Evolutionary conservation across 2,888 invertebrate genomes (phyloP).

Genomic region (Biston betularia): DNA sequence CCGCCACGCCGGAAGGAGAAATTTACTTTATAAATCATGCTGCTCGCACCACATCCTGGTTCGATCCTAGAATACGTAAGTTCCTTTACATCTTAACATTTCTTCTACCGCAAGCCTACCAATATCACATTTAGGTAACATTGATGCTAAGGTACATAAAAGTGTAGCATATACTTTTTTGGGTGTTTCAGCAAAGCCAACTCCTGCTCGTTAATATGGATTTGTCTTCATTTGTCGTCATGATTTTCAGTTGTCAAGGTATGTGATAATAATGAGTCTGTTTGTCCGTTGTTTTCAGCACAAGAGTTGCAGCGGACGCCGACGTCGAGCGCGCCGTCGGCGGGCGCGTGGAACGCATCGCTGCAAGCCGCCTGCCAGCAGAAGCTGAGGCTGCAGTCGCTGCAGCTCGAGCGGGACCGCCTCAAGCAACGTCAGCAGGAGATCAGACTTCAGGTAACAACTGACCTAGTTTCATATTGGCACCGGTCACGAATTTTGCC

Average conservation of each 20-base stretch:
- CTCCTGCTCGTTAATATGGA: no score
- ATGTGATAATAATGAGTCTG: neutral
- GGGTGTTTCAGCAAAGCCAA: no score
- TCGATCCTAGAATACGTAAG: constrained; percentile 99
- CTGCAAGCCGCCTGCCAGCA: constrained; percentile 89
- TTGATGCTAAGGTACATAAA: neutral
- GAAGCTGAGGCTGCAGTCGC: constrained; percentile 92
- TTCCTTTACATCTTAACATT: constrained; percentile 53
- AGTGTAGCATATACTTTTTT: no score
- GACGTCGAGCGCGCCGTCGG: constrained; percentile 84
- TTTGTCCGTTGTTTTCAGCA: constrained; percentile 71
- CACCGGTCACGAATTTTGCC: no score
- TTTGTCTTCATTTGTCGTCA: no score
- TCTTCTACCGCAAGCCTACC: neutral
- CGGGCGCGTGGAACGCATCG: constrained; percentile 87
- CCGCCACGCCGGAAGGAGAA: constrained; percentile 94
- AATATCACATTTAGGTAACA: neutral
- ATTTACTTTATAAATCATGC: constrained; percentile 97
- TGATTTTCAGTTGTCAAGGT: neutral
- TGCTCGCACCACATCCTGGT: constrained; percentile 98
- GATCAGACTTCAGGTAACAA: constrained; percentile 92
- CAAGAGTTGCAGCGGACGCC: constrained; percentile 85
- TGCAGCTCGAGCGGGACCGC: constrained; percentile 95
- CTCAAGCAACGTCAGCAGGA: constrained; percentile 96
- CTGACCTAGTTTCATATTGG: neutral